Evolutionary conservation across 2,888 invertebrate genomes (phyloP).

Genomic region (Lacanobia wlatinum): DNA sequence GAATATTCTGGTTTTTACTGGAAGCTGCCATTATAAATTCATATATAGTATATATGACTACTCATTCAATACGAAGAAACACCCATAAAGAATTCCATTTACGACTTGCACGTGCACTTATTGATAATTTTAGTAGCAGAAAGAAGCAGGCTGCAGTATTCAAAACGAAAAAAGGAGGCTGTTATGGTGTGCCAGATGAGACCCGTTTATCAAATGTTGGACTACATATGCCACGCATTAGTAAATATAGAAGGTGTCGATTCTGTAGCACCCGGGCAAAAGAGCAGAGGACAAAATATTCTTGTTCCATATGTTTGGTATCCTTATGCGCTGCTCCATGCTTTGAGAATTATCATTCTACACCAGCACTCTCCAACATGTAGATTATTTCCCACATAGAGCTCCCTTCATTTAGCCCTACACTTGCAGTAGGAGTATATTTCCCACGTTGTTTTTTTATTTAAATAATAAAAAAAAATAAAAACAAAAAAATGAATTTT

Average conservation of each 20-base stretch:
- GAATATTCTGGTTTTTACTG: too few relatives aligned
- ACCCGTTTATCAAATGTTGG: too few relatives aligned
- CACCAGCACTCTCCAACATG: constrained; percentile 26
- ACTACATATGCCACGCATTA: too few relatives aligned
- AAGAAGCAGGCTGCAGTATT: too few relatives aligned
- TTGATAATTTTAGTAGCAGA: too few relatives aligned
- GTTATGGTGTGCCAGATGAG: too few relatives aligned
- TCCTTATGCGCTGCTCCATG: constrained; percentile 42
- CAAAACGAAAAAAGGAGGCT: too few relatives aligned
- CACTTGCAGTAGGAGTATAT: constrained; percentile 27
- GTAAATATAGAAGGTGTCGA: constrained; percentile 43
- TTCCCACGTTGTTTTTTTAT: constrained; percentile 25
- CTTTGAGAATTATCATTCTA: constrained; percentile 42
- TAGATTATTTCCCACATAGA: constrained; percentile 33
- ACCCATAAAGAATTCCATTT: too few relatives aligned
- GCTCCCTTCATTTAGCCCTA: constrained; percentile 22
- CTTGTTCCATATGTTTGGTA: constrained; percentile 43
- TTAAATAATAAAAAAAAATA: neutral
- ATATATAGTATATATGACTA: too few relatives aligned
- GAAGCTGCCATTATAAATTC: too few relatives aligned
- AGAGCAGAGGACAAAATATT: constrained; percentile 41
- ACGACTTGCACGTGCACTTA: too few relatives aligned
- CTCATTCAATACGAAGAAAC: too few relatives aligned
- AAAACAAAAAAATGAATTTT: constrained; percentile 4
- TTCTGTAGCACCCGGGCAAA: constrained; percentile 45